Evolutionary conservation across 2,888 invertebrate species (phyloP), one percentile per base, ranked within the genome.

Genomic region (Lithophane semibrunnea): DNA sequence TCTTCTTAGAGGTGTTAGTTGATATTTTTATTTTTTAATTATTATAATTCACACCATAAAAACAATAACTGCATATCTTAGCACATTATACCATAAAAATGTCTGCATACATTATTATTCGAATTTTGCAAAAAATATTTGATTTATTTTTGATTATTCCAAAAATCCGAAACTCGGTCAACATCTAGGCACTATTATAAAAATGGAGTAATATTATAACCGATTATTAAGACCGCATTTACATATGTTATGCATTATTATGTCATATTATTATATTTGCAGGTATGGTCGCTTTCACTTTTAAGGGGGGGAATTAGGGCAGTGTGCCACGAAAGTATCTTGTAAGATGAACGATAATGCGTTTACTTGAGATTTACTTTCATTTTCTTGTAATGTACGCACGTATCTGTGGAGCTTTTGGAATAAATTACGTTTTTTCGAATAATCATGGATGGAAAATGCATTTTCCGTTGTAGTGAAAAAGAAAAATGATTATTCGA

Each of bases 221-320:
- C 29, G 42, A 16, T 74, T 71, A 75, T 75, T 73, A 75, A 77
- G 70, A 66, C 70, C 70, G 64, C 73, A 79, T 88, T 79, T 83
- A 84, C 86, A 88, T 89, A 88, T 86, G 90, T 91, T 92, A 89
- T 89, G 88, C 85, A 77, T 94, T 93, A 94, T 94, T 84, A 86
- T 84, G 93, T 94, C 92, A 94, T 92, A 70, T 83, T 80, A 83
- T 83, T 52, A 86, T 83, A 91, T 93, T 92, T 90, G 87, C 86
- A n/a, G 60, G 68, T 87, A 88, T 68, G 21, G 91, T 91, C 85
- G 92, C 94, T 94, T 93, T 94, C 94, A 93, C 93, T 93, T 72
- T 83, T 66, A 81, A 52, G 83, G 73, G 86, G 88, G 85, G 88
- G 88, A 93, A 89, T 88, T 91, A 84, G 94, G 94, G 85, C 92